These are phyloP conservation scores for Drosophila phalerata DNA, from an alignment of 2,888 invertebrate genomes.

Conservation along the genomic window DNA sequence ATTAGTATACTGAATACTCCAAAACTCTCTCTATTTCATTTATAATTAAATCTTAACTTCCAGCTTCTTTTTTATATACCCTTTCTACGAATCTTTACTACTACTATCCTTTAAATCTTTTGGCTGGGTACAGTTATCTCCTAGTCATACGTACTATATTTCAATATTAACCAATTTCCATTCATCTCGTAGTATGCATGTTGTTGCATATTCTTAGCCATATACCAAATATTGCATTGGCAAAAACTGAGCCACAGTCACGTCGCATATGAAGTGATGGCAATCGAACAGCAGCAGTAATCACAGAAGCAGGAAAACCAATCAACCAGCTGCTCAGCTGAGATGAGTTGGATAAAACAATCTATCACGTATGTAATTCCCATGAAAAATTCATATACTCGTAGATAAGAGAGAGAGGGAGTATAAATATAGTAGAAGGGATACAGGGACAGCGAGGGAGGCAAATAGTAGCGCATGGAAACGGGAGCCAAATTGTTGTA, in stretches of 20 bases:
- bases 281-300: slow-evolving; percentile 46
- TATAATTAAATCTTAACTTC: too few species aligned
- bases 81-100: neutral
- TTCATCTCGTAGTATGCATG: slow-evolving; percentile 13
- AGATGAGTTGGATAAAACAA: slow-evolving; percentile 51
- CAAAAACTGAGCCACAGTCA: slow-evolving; percentile 70
- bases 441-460: neutral
- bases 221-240: slow-evolving; percentile 27
- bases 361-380: slow-evolving; percentile 84
- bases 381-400: slow-evolving; percentile 74
- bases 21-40: too few species aligned
- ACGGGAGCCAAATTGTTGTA: slow-evolving; percentile 80
- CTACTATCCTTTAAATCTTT: neutral
- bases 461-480: slow-evolving; percentile 32
- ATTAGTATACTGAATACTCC: too few species aligned
- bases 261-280: slow-evolving; percentile 82
- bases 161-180: slow-evolving; percentile 24
- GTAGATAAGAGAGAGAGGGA: slow-evolving; percentile 3
- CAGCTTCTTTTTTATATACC: too few species aligned
- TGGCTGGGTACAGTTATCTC: neutral
- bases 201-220: slow-evolving; percentile 27
- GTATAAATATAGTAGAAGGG: too few species aligned
- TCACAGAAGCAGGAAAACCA: slow-evolving; percentile 58
- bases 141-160: neutral
- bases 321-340: slow-evolving; percentile 63